Base-by-base conservation (phyloP, 2,888 invertebrate genomes). In the Epinotia nisella region DNA sequence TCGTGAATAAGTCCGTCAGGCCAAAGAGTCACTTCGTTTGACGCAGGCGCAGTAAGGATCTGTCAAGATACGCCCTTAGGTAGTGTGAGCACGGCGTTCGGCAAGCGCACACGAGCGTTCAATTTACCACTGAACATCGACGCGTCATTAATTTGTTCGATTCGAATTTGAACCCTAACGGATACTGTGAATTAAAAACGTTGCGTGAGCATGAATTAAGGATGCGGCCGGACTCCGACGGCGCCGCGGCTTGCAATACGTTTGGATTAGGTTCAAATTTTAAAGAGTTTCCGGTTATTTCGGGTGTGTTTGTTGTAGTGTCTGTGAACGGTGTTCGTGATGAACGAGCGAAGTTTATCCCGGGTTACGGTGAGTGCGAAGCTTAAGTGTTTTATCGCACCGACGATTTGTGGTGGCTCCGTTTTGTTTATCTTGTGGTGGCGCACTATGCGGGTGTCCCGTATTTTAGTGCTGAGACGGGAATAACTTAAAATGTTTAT, bases 1-100 rank as follows among this genome's bases (percentile, higher is more conserved):
- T 91, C 83, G 87, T 88, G 91, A 91, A 90, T 90, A 91, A 92
- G 91, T 91, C 91, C 83, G 89, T 87, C 87, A 88, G 86, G 86
- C 85, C 84, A 86, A 91, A 89, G 91, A 91, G 91, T 92, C 90
- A 91, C 90, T 91, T 84, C 79, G 86, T 83, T 88, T 81, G 79
- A 87, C 93, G 93, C 93, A 92, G 76, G 93, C 93, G 93, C 92
- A 88, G 62, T 86, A 80, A 81, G 82, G 80, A 80, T 76, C 78
- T 80, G 80, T 85, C 82, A 83, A 84, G 85, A 85, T 87, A 90
- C 90, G 89, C 89, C 90, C 88, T 89, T 87, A 87, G 80, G 89
- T 91, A 93, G 93, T 93, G 84, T 81, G 83, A 79, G 81, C 85
- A 85, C 85, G 85, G 82, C 83, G 75, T 83, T 85, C 85, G 87